phyloP scores from a whole-genome alignment of 2,888 invertebrate species.

The Lasioglossum lativentre region DNA sequence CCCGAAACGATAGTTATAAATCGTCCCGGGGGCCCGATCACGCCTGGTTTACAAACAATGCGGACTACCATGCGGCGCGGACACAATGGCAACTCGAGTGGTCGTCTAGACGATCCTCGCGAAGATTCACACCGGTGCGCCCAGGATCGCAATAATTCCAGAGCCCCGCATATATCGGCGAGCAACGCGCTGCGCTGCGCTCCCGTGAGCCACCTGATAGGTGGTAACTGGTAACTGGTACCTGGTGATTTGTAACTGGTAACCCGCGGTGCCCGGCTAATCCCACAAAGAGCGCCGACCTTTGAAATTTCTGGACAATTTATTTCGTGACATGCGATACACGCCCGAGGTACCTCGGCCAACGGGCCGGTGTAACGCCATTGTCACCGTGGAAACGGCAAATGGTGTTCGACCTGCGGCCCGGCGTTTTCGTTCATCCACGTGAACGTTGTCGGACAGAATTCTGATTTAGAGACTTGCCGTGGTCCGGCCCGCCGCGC shows the following conservation, averaged over 20 bases:
- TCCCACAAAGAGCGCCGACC: conserved; percentile 79
- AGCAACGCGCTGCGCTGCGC: conserved; percentile 19
- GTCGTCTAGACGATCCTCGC: conserved; percentile 36
- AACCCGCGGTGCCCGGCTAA: conserved; percentile 77
- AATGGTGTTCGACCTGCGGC: neutral
- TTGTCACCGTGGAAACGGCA: conserved; percentile 46
- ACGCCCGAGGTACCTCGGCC: conserved; percentile 39
- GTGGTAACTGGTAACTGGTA: conserved; percentile 81
- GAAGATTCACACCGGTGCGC: conserved; percentile 36
- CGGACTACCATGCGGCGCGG: conserved; percentile 29
- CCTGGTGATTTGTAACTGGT: conserved; percentile 80
- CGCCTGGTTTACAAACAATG: conserved; percentile 69
- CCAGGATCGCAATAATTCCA: conserved; percentile 56
- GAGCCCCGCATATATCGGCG: conserved; percentile 27
- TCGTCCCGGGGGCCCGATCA: conserved; percentile 56
- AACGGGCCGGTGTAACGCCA: conserved; percentile 28
- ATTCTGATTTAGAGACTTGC: neutral
- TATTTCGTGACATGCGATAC: conserved; percentile 78
- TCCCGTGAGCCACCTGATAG: conserved; percentile 66
- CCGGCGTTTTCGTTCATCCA: neutral
- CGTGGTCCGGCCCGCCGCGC: too few relatives aligned
- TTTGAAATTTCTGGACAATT: conserved; percentile 80
- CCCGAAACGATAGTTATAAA: conserved; percentile 61
- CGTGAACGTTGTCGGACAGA: neutral
- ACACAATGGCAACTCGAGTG: conserved; percentile 48